Conservation (phyloP, 1,140 invertebrate species). For the Leguminivora glycinivorella region DNA sequence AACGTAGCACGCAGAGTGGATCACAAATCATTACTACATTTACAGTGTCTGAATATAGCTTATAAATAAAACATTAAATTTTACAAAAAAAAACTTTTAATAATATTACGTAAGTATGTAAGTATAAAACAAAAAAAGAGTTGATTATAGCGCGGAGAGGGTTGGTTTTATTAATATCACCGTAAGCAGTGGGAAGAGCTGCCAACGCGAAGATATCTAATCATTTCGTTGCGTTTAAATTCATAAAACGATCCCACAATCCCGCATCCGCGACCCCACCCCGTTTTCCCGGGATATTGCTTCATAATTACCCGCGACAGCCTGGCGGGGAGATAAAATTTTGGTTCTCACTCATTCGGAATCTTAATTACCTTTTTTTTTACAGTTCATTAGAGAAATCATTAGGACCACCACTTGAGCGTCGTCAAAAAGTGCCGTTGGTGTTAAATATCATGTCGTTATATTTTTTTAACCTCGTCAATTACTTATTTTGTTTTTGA, state of each 20-base stretch:
- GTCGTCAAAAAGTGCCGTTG: too few species aligned
- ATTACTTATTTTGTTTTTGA: too few species aligned
- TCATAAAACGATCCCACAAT: conserved; percentile 17
- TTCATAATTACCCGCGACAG: conserved; percentile 26
- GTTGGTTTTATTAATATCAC: conserved; percentile 23
- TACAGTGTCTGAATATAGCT: too few species aligned
- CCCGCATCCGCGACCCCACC: not conserved
- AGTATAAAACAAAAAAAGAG: not conserved
- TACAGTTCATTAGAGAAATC: not conserved
- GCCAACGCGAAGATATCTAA: conserved; percentile 12
- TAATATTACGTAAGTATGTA: not conserved
- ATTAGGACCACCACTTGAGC: not conserved
- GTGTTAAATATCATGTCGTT: too few species aligned
- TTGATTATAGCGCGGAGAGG: conserved; percentile 9
- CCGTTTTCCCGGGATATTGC: conserved; percentile 7
- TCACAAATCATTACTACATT: too few species aligned
- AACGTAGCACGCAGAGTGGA: too few species aligned
- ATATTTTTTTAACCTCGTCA: too few species aligned
- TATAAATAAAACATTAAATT: too few species aligned
- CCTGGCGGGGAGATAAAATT: conserved; percentile 15
- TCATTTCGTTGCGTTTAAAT: conserved; percentile 16
- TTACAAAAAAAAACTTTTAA: too few species aligned
- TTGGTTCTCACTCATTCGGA: conserved; percentile 14
- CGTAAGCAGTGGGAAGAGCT: conserved; percentile 5
- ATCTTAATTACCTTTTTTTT: conserved; percentile 8